Base-by-base conservation (phyloP, 2,113 vertebrate species). In the Peromyscus maniculatus region DNA sequence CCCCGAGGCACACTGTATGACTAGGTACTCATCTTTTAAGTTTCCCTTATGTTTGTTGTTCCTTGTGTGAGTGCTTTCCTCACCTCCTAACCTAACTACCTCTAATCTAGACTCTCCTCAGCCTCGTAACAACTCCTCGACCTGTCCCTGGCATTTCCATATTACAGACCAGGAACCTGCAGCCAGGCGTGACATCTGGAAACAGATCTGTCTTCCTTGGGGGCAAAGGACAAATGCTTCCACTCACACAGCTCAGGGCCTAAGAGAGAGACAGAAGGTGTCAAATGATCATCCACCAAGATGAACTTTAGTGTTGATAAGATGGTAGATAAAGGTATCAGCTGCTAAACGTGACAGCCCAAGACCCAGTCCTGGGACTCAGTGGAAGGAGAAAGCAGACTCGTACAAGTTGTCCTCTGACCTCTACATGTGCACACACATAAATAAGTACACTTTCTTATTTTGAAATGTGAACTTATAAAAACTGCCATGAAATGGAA, bases 11-110 rank as follows among this genome's bases (percentile, higher is more conserved):
- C 43, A 67, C 33, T 67, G n/a, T 36, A 16, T 4, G 36, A 26
- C 28, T 71, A 2, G 5, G 46, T 52, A 79, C 19, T 93, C 67
- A 15, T 21, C 52, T 77, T 43, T 22, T 13, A 72, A 1, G 28
- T 55, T 55, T 69, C 52, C 6, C 24, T 28, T 1, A 7, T 75
- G 43, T 66, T 5, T 49, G 13, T 36, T 93, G 57, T 77, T 77
- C 80, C 67, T 33, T 94, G 16, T 86, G 39, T 64, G 36, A 93
- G 91, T 46, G 5, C n/a, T 94, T 94, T 93, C 9, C 28, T 87
- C 16, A 66, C 33, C 1, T 74, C 79, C 57, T 87, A 62, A n/a
- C n/a, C 59, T 39, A 84, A 77, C 36, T 57, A 28, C 17, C 59
- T 52, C 88, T 66, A 39, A 33, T 75, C 43, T 88, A 19, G 7